Evolutionary conservation across 2,797 vertebrate species (phyloP).

Genomic region (Aplochiton taeniatus): DNA sequence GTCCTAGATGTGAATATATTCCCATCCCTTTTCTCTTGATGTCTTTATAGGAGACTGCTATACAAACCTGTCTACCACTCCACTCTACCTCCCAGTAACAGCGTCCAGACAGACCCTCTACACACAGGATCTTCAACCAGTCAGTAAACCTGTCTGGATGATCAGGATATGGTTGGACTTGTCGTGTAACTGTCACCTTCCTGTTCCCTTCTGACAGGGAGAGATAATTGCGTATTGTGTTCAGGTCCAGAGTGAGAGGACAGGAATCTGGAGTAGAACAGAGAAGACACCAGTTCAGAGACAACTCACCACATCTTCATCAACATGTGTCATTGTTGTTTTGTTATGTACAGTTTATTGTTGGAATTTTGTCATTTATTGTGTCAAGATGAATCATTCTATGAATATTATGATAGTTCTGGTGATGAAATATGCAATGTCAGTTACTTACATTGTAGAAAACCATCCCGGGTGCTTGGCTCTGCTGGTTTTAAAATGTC

Average conservation of each 20-base stretch:
- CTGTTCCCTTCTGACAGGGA: slow-evolving; percentile 43
- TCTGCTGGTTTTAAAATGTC: too few relatives aligned
- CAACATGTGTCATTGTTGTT: too few relatives aligned
- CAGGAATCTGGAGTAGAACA: too few relatives aligned
- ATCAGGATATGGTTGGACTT: slow-evolving; percentile 8
- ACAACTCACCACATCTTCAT: too few relatives aligned
- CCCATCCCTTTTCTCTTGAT: neutral
- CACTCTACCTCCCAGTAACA: slow-evolving; percentile 55
- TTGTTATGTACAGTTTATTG: too few relatives aligned
- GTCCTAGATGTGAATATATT: neutral
- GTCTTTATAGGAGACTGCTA: slow-evolving; percentile 4
- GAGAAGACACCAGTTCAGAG: too few relatives aligned
- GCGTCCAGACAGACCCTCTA: slow-evolving; percentile 32
- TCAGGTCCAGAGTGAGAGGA: slow-evolving; percentile 34
- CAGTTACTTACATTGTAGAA: too few relatives aligned
- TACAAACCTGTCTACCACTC: slow-evolving; percentile 21
- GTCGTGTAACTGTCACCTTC: slow-evolving; percentile 31
- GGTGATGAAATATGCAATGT: too few relatives aligned
- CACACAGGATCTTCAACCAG: slow-evolving; percentile 52
- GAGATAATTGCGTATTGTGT: slow-evolving; percentile 50
- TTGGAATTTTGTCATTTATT: too few relatives aligned
- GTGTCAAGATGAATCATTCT: too few relatives aligned
- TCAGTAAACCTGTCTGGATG: slow-evolving; percentile 46
- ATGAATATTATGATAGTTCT: too few relatives aligned
- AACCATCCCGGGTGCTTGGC: too few relatives aligned